These are phyloP conservation scores for Caiman crocodilus DNA, from an alignment of 2,797 vertebrate species.

Conservation along the genomic window DNA sequence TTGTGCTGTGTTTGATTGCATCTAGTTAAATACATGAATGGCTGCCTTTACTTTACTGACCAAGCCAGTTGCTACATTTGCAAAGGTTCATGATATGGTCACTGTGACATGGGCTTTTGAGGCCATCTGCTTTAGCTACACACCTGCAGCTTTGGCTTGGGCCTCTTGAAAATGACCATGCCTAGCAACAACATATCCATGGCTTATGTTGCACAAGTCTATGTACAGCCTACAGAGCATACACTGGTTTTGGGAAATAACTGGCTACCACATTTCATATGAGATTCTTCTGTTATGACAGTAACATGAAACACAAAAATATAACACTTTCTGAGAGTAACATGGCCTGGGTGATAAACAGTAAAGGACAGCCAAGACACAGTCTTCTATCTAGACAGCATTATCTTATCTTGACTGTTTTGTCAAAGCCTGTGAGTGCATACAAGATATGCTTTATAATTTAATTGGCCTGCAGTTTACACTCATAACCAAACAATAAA, in stretches of 20 bases:
- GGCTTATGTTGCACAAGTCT: too few species aligned
- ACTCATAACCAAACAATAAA: conserved; percentile 78
- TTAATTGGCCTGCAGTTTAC: conserved; percentile 77
- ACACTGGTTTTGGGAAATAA: background rate
- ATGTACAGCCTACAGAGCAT: background rate
- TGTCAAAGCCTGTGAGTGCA: conserved; percentile 33
- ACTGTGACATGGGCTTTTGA: too few species aligned
- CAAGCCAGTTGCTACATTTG: too few species aligned
- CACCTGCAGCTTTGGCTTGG: too few species aligned
- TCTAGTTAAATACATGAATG: too few species aligned
- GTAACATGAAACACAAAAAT: background rate
- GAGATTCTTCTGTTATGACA: background rate
- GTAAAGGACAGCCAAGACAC: background rate
- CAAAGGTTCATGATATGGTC: too few species aligned
- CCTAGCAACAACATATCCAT: too few species aligned
- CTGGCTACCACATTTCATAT: background rate
- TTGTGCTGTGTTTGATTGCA: too few species aligned
- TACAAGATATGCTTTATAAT: conserved; percentile 62
- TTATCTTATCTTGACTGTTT: background rate
- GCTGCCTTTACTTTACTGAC: too few species aligned
- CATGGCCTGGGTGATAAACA: background rate
- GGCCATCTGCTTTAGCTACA: too few species aligned
- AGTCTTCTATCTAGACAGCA: background rate
- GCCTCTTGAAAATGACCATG: too few species aligned
- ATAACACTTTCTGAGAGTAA: background rate